phyloP scores from a whole-genome alignment of 2,113 vertebrate genomes.

The Xerus inauris region DNA sequence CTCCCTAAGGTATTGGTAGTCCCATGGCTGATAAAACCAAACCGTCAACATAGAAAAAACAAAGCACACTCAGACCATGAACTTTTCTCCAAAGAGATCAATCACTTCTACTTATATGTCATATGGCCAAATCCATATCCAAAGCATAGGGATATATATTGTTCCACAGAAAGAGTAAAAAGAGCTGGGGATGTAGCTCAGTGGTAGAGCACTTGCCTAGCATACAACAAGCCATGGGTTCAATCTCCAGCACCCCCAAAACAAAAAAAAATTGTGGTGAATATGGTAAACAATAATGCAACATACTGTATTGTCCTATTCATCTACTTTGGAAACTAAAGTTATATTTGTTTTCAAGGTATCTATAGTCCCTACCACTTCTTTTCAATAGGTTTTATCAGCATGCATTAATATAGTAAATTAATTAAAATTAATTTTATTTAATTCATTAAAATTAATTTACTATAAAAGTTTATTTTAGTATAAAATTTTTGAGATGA shows the following conservation, averaged over 20 bases:
- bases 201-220: too few species aligned
- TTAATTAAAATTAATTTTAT: background rate
- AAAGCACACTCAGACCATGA: background rate
- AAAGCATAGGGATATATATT: background rate
- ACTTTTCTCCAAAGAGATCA: background rate
- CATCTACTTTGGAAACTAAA: constrained; percentile 1
- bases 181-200: too few species aligned
- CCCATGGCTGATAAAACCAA: background rate
- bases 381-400: background rate
- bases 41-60: background rate
- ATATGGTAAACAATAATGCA: background rate
- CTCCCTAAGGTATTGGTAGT: background rate
- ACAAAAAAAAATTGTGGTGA: background rate
- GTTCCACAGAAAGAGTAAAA: background rate
- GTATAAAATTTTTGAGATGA: constrained; percentile 5
- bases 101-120: constrained; percentile 22
- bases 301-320: background rate
- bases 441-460: too few species aligned
- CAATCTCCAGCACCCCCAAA: too few species aligned
- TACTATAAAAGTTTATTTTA: too few species aligned
- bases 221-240: too few species aligned
- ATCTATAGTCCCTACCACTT: background rate
- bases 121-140: background rate
- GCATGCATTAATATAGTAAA: background rate
- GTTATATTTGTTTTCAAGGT: background rate